Base-by-base conservation (phyloP, 2,113 vertebrate genomes). In the Eudyptes chrysolophus region DNA sequence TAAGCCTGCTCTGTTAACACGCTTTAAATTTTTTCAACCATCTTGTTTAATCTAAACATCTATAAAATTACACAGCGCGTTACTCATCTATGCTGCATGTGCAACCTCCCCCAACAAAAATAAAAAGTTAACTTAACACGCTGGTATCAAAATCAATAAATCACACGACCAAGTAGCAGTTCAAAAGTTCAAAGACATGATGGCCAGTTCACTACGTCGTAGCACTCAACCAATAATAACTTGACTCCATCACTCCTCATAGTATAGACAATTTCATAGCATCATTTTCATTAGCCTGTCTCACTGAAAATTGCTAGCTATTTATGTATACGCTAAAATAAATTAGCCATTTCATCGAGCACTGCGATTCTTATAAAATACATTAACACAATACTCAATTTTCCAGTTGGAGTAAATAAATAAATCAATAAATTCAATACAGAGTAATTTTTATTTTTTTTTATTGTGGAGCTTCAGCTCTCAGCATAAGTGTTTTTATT, bases 301-400 rank as follows among this genome's bases (percentile, higher is more conserved):
- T 97, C 98, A 98, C 94, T 98, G 98, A 98, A 98, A 98, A 99
- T 98, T 97, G 98, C 98, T 98, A 98, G 98, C 99, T 99, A 99
- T 99, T 99, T 99, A 99, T 99, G 99, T 99, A 99, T 98, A 98
- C 80, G 96, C 98, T 98, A 98, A 98, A 98, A 98, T 98, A 98
- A 99, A 99, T 98, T 99, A 99, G 98, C 98, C 99, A 98, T 99
- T 99, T 99, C 99, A 98, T 99, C 98, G 98, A 99, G 98, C 98
- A 98, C 98, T 92, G 98, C 97, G 98, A 99, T 99, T 98, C 98
- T 99, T 99, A 98, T 98, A 98, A 98, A 98, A 98, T 97, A 98
- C 98, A 98, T 98, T 98, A 98, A 98, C 98, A 98, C 98, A 98
- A 98, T 98, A 97, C 98, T 98, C 97, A 90, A 97, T 98, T 98